Evolutionary conservation across 2,888 invertebrate species (phyloP).

Genomic region (Pelosia muscerda): DNA sequence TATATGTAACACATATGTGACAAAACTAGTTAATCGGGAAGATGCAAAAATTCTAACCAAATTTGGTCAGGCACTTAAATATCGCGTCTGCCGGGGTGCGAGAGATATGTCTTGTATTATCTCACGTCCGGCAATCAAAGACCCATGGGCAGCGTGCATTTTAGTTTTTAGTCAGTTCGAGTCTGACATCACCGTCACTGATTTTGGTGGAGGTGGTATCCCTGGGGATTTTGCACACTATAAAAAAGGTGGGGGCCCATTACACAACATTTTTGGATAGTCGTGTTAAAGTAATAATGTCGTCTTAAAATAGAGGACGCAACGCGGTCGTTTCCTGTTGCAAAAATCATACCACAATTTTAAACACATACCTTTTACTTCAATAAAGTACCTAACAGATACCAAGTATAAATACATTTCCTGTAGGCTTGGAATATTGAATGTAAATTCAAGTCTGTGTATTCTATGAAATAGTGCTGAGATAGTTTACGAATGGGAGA

Average conservation of each 20-base stretch:
- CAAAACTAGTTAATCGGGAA: not conserved
- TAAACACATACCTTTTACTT: not conserved
- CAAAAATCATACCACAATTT: not conserved
- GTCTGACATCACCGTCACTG: too few relatives aligned
- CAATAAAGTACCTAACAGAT: constrained; percentile 16
- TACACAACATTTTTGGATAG: not conserved
- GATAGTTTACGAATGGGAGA: constrained; percentile 12
- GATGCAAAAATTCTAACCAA: not conserved
- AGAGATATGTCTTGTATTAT: too few relatives aligned
- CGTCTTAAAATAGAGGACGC: not conserved
- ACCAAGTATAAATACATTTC: constrained; percentile 16
- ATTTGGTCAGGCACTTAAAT: not conserved
- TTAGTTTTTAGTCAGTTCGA: too few relatives aligned
- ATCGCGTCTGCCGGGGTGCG: too few relatives aligned
- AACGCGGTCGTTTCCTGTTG: not conserved
- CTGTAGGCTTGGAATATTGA: constrained; percentile 17
- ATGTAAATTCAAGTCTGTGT: constrained; percentile 18
- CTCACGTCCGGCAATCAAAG: too few relatives aligned
- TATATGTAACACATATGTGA: not conserved
- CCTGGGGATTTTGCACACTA: too few relatives aligned
- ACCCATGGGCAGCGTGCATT: too few relatives aligned
- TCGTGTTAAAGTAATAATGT: not conserved
- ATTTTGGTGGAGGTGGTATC: too few relatives aligned
- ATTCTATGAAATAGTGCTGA: constrained; percentile 18
- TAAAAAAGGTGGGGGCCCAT: too few relatives aligned